Evolutionary conservation across 2,797 vertebrate species (phyloP), one percentile per base, ranked within the genome.

Genomic region (Chloroceryle inda): DNA sequence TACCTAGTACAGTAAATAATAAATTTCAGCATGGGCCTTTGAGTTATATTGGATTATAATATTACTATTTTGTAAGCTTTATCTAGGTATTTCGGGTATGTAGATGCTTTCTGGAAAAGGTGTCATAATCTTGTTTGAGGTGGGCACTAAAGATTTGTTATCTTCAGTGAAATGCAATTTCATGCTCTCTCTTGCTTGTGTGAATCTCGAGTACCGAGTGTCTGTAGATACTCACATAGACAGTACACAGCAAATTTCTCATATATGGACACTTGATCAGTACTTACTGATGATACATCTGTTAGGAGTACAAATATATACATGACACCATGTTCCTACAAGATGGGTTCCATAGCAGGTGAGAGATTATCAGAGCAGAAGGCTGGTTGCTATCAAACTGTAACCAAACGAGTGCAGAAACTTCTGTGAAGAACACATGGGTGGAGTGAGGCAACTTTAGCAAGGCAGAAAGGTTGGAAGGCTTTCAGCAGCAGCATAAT

Each of bases 331-430:
- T 5, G 24, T 16, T 37, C 29, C 52, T 63, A 47, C 76, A 89
- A 85, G 38, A 20, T 4, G 5, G 10, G 3, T n/a, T 72, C n/a
- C 3, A 3, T 33, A 45, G 13, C 50, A 75, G 45, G 14, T 77
- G 33, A 75, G 58, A 45, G 3, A 10, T 15, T 18, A 22, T 31
- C 44, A 20, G 27, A 79, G 50, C 58, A 45, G 27, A 56, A 62
- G 45, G 40, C 38, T 0, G 0, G 13, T 29, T 2, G 0, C 14
- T 63, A 40, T 49, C 31, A 17, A 56, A 22, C 6, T 52, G 56
- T 8, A 24, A 52, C 11, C 13, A 59, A 47, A 52, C 11, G 9
- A 74, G 8, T 3, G 40, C 29, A 47, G 44, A 92, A 76, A 27
- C 1, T 2, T 24, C 13, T 1, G 3, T 26, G 27, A 21, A 37